These are phyloP conservation scores for Euthynnus affinis DNA, from an alignment of 2,797 vertebrate genomes.

Conservation along the genomic window DNA sequence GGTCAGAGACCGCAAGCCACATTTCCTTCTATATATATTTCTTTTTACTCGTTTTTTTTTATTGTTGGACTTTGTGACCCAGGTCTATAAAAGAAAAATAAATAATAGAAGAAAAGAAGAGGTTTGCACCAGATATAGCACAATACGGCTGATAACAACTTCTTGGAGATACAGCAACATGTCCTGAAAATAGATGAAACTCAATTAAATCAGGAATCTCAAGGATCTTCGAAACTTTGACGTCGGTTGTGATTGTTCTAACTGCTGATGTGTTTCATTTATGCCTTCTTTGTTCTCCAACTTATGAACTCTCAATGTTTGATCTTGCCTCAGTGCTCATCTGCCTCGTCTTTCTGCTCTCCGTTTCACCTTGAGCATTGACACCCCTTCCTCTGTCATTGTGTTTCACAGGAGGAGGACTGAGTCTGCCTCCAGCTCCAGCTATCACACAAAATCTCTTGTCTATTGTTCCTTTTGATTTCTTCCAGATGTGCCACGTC, in stretches of 20 bases:
- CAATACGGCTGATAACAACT: conserved; percentile 51
- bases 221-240: conserved; percentile 62
- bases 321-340: conserved; percentile 63
- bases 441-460: conserved; percentile 42
- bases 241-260: conserved; percentile 48
- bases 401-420: conserved; percentile 58
- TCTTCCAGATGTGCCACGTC: conserved; percentile 56
- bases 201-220: conserved; percentile 69
- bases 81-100: conserved; percentile 34
- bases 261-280: conserved; percentile 68
- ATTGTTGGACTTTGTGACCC: conserved; percentile 28
- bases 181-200: conserved; percentile 70
- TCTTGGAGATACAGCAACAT: conserved; percentile 42
- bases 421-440: conserved; percentile 57
- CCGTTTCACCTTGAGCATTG: conserved; percentile 72
- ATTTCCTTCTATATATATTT: conserved; percentile 4
- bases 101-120: conserved; percentile 38
- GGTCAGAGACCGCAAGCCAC: background rate
- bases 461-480: conserved; percentile 64
- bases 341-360: conserved; percentile 58
- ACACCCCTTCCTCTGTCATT: conserved; percentile 57
- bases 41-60: conserved; percentile 5
- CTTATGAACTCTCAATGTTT: conserved; percentile 73
- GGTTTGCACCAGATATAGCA: conserved; percentile 39
- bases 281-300: conserved; percentile 68